Conservation (phyloP, 2,113 vertebrate genomes). For the Gasterosteus aculeatus region DNA sequence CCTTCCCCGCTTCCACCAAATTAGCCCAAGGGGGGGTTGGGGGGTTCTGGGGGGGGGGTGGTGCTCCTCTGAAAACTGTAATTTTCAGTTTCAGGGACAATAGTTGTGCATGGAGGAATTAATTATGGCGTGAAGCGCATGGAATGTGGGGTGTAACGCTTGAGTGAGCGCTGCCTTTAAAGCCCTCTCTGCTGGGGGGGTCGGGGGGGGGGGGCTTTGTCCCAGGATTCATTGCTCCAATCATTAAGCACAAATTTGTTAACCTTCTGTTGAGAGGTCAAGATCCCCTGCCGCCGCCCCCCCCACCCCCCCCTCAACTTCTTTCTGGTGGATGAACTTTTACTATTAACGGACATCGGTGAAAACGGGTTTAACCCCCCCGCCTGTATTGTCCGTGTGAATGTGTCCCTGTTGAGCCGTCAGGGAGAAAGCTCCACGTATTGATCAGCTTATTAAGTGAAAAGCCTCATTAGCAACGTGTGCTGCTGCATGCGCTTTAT, state of each 20-base stretch:
- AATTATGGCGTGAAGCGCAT: constrained; percentile 82
- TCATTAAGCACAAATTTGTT: constrained; percentile 84
- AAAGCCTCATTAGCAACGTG: constrained; percentile 70
- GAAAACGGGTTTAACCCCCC: constrained; percentile 18
- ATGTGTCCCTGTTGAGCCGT: constrained; percentile 72
- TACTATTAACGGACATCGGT: constrained; percentile 69
- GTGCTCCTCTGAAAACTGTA: constrained; percentile 76
- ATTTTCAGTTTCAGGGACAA: constrained; percentile 80
- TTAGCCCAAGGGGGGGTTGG: constrained; percentile 70
- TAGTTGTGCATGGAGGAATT: constrained; percentile 83
- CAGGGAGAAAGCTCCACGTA: constrained; percentile 71
- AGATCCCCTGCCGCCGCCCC: constrained; percentile 59
- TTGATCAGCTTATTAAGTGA: constrained; percentile 81
- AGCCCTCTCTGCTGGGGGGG: constrained; percentile 73
- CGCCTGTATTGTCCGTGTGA: constrained; percentile 67
- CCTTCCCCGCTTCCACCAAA: constrained; percentile 82
- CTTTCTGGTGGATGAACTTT: constrained; percentile 77
- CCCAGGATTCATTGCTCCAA: constrained; percentile 75
- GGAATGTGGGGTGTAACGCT: constrained; percentile 79
- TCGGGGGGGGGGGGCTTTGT: constrained; percentile 80
- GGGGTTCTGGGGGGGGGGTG: constrained; percentile 61
- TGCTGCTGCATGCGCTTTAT: constrained; percentile 62
- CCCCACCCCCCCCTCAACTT: constrained; percentile 27
- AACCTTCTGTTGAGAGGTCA: constrained; percentile 79
- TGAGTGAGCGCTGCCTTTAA: constrained; percentile 75